These are phyloP conservation scores for Biston betularia DNA, from an alignment of 2,888 invertebrate genomes.

Conservation along the genomic window DNA sequence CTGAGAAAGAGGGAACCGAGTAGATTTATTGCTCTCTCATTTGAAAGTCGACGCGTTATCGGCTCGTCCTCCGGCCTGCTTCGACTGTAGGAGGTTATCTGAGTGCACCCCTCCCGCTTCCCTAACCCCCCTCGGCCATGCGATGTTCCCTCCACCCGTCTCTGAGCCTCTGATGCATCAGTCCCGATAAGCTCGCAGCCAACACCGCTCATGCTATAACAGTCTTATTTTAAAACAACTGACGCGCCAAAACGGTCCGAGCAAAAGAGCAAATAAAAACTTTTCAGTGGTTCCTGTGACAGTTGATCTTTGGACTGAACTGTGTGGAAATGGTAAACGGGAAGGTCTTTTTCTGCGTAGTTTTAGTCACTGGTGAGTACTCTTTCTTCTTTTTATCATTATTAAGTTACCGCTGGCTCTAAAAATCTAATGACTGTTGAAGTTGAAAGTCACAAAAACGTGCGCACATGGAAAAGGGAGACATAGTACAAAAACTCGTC, in stretches of 20 bases:
- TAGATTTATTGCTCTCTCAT: conserved; percentile 64
- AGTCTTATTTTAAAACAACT: conserved; percentile 44
- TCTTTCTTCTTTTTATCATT: conserved; percentile 38
- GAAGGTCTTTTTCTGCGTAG: conserved; percentile 71
- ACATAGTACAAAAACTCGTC: background rate
- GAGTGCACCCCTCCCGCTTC: conserved; percentile 55
- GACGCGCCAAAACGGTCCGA: conserved; percentile 34
- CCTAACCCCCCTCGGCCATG: conserved; percentile 53
- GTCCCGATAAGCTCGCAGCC: conserved; percentile 69
- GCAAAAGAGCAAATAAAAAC: conserved; percentile 10
- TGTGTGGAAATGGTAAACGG: conserved; percentile 80
- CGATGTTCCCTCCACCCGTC: conserved; percentile 53
- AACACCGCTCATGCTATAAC: conserved; percentile 58
- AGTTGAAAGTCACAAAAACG: background rate
- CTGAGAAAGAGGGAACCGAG: conserved; percentile 56
- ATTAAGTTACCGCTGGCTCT: background rate
- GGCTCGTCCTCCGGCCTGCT: conserved; percentile 67
- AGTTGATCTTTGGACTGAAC: conserved; percentile 57
- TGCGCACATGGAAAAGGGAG: background rate
- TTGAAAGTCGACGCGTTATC: conserved; percentile 75
- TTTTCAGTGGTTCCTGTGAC: conserved; percentile 33
- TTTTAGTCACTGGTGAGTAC: conserved; percentile 76
- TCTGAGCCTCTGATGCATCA: conserved; percentile 62
- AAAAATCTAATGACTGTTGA: background rate
- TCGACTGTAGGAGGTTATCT: conserved; percentile 74